Percentiles rank a stretch among this genome's conserved stretches.
phyloP scores from a whole-genome alignment of 2,888 invertebrate species.

The Diarsia dahlii region DNA sequence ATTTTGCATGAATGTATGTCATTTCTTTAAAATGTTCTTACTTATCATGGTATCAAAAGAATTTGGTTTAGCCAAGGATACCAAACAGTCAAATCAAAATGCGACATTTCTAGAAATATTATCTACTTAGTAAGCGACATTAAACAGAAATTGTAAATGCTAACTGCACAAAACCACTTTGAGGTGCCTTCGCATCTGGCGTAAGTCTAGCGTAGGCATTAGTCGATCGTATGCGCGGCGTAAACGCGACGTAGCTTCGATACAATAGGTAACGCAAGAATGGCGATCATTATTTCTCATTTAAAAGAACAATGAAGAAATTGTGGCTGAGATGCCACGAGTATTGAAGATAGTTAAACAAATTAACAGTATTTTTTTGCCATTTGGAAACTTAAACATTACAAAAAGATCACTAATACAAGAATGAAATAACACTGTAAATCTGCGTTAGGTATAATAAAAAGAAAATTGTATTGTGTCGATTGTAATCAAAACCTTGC shows the following conservation, averaged over 20 bases:
- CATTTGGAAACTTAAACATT: not conserved
- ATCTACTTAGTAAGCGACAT: slow-evolving; percentile 20
- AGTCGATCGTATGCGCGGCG: not conserved
- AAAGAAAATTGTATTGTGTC: not conserved
- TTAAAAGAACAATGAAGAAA: not conserved
- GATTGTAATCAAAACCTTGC: not conserved
- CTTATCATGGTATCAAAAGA: slow-evolving; percentile 6
- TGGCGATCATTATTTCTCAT: not conserved
- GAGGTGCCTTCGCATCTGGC: not conserved
- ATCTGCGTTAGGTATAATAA: not conserved
- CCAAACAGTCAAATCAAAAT: slow-evolving; percentile 9
- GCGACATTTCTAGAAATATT: slow-evolving; percentile 11
- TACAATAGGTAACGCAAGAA: not conserved
- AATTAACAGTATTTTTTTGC: not conserved
- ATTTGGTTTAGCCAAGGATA: slow-evolving; percentile 9
- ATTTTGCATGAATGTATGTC: not conserved
- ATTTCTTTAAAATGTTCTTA: slow-evolving; percentile 11
- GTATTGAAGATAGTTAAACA: not conserved
- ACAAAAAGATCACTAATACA: not conserved
- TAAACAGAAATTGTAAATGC: slow-evolving; percentile 37
- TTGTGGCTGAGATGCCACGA: not conserved
- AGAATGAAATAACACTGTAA: not conserved
- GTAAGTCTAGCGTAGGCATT: not conserved
- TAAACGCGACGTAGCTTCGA: slow-evolving; percentile 7
- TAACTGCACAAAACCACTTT: slow-evolving; percentile 39